Base-by-base conservation (phyloP, 2,888 invertebrate genomes). In the Drosophila siamana region DNA sequence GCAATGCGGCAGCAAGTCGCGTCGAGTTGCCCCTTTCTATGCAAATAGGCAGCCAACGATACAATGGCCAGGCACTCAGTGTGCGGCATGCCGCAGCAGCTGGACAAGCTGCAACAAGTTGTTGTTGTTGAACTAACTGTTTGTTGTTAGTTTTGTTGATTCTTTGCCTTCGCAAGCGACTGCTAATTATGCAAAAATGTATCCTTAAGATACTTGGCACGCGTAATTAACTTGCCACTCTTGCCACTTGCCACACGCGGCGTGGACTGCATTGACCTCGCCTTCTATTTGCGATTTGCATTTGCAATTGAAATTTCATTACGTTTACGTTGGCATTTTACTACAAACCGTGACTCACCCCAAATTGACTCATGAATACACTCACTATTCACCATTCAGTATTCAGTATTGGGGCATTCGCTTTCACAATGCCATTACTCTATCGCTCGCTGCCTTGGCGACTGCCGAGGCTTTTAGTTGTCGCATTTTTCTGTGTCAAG, bases 91-190 rank as follows among this genome's bases (percentile, higher is more conserved):
- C 38, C 38, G 38, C 41, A 30, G 19, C 33, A 50, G n/a, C 48
- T n/a, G n/a, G n/a, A n/a, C 13, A 1, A 13, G 50, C 30, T 54
- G 78, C 84, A 86, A 81, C 87, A 82, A 82, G 78, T 82, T 66
- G 26, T 6, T 26, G 26, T 6, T 26, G 69, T 54, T 70, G 64
- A 50, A 56, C 52, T 74, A 85, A 85, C 80, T 80, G 81, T 78
- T 78, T 80, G 81, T 62, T 50, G 68, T 30, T 30, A 48, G 43
- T 22, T 22, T 24, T 36, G 61, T 44, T 52, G 52, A 36, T 43
- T 66, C 43, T 78, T 78, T 80, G 66, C 69, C 65, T 73, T 78
- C 57, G 57, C 67, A 80, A 48, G 55, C 48, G 16, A 24, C 30
- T 67, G 80, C 13, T 66, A 69, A 81, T 74, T 66, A 66, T 67